These are phyloP conservation scores for Sebastes steindachneri DNA, from an alignment of 2,797 vertebrate species.

Conservation along the genomic window DNA sequence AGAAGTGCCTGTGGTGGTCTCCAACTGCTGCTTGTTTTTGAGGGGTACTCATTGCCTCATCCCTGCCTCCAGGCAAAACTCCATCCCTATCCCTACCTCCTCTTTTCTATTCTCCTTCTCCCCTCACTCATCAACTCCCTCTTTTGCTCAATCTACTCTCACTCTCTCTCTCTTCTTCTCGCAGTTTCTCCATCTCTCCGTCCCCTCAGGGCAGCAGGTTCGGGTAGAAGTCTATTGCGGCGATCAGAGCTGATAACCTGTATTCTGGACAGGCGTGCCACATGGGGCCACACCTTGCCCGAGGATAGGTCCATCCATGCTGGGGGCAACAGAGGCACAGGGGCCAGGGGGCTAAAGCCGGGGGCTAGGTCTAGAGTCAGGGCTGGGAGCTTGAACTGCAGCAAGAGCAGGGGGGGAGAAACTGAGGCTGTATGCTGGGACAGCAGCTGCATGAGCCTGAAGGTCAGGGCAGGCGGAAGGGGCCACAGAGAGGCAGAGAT, in stretches of 20 bases:
- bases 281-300: slow-evolving; percentile 86
- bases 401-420: slow-evolving; percentile 24
- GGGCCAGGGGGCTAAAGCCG: slow-evolving; percentile 67
- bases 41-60: slow-evolving; percentile 83
- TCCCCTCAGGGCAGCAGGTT: slow-evolving; percentile 82
- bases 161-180: slow-evolving; percentile 41
- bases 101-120: slow-evolving; percentile 51
- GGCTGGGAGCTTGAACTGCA: slow-evolving; percentile 49
- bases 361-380: slow-evolving; percentile 70
- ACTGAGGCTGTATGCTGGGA: slow-evolving; percentile 44
- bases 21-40: slow-evolving; percentile 81
- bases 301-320: slow-evolving; percentile 85
- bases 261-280: slow-evolving; percentile 79
- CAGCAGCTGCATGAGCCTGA: slow-evolving; percentile 60
- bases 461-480: slow-evolving; percentile 42
- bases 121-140: slow-evolving; percentile 64
- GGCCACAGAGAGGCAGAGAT: slow-evolving; percentile 19
- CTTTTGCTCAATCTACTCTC: slow-evolving; percentile 59
- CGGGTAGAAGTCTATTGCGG: slow-evolving; percentile 79
- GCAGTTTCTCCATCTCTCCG: slow-evolving; percentile 63
- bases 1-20: slow-evolving; percentile 83
- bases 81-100: slow-evolving; percentile 55
- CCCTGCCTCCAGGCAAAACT: slow-evolving; percentile 84
- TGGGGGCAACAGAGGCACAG: slow-evolving; percentile 75
- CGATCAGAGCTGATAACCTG: slow-evolving; percentile 87